Conservation (phyloP, 2,113 vertebrate species). For the Cranoglanis bouderius region DNA sequence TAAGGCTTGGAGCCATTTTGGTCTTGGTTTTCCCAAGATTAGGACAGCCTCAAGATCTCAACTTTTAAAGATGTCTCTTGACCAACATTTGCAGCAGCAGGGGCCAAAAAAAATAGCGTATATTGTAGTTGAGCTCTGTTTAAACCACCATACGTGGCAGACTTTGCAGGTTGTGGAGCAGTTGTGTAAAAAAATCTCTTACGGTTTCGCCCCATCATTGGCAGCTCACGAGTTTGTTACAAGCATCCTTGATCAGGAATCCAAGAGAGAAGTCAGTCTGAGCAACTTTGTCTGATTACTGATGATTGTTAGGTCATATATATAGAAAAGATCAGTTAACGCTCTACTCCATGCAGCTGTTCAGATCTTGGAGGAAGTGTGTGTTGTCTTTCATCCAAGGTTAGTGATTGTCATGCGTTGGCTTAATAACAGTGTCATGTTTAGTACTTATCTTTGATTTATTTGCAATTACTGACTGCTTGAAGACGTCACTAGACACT, state of each 20-base stretch:
- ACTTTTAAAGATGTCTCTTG: not conserved
- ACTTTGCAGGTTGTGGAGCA: not conserved
- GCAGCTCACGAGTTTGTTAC: not conserved
- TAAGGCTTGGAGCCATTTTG: not conserved
- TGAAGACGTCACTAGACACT: not conserved
- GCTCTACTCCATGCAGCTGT: not conserved
- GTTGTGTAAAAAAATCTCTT: not conserved
- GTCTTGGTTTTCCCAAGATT: not conserved
- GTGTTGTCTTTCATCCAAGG: not conserved
- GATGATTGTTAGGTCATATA: not conserved
- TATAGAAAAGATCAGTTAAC: not conserved
- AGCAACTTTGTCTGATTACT: not conserved
- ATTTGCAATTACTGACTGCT: not conserved
- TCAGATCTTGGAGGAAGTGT: not conserved
- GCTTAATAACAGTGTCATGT: not conserved
- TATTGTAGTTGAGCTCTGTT: not conserved
- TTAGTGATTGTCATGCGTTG: not conserved
- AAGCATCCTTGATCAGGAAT: not conserved
- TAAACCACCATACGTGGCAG: not conserved
- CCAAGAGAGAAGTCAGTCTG: not conserved
- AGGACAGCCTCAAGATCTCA: not conserved
- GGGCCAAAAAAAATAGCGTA: not conserved
- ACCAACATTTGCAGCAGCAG: not conserved
- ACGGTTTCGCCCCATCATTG: not conserved
- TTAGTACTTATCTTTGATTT: not conserved